These are phyloP conservation scores for Brachyptera putata DNA, from an alignment of 2,888 invertebrate species.

Conservation along the genomic window DNA sequence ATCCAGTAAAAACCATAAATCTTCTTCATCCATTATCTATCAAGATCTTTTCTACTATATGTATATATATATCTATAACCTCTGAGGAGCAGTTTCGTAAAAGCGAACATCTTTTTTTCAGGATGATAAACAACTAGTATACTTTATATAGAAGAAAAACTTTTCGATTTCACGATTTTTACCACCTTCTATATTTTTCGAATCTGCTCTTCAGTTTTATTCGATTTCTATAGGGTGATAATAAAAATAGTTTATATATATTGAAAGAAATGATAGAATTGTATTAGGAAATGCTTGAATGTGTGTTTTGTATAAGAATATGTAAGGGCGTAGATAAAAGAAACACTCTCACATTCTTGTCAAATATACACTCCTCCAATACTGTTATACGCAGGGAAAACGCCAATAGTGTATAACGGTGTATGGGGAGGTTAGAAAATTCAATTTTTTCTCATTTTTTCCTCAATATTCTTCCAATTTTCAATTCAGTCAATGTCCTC, in stretches of 20 bases:
- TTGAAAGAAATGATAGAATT: not conserved
- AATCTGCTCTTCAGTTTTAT: slow-evolving; percentile 2
- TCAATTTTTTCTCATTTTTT: no score
- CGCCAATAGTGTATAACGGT: no score
- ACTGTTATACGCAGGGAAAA: no score
- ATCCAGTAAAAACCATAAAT: not conserved
- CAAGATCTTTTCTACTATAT: not conserved
- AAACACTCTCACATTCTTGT: no score
- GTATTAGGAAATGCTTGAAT: no score
- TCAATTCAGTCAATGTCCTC: no score
- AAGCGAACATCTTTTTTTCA: slow-evolving; percentile 1
- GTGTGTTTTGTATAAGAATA: no score
- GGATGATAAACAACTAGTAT: not conserved
- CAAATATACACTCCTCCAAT: no score
- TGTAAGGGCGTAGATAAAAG: no score
- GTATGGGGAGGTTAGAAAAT: no score
- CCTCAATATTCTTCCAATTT: no score
- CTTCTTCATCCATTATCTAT: not conserved
- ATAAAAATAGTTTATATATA: not conserved
- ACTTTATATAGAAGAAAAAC: no score
- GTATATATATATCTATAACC: not conserved
- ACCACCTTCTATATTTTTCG: slow-evolving; percentile 7
- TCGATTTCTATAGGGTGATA: not conserved
- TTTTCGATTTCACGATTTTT: slow-evolving; percentile 1
- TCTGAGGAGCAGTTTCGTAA: not conserved